Evolutionary conservation across 2,113 vertebrate species (phyloP), one percentile per base, ranked within the genome.

Genomic region (Corythaixoides concolor): DNA sequence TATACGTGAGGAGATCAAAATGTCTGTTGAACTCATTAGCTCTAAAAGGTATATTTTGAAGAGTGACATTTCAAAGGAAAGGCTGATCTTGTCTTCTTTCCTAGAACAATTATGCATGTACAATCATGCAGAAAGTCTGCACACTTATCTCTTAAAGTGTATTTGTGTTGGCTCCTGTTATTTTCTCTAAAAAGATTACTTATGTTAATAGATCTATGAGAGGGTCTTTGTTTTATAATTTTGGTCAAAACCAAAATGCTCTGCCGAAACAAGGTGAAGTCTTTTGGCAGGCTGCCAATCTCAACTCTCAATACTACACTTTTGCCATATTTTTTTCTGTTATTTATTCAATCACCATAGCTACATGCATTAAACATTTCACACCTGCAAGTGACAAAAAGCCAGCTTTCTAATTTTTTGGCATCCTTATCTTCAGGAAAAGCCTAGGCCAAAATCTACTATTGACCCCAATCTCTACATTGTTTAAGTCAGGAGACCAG

Each of bases 341-440:
- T 94, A 83, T 95, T 98, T 97, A 91, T 95, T 95, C 33, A 84
- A 67, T 98, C 88, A 85, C 96, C 74, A 97, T 96, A 94, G 79
- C 58, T 95, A 92, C 88, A 73, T 23, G 15, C 16, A 50, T 93
- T 88, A 85, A 96, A 95, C 28, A 60, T 72, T 97, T 97, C 62
- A 53, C 96, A 97, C 97, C 89, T 97, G 94, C 56, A 94, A 69
- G 72, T 83, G 62, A 95, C 20, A 93, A 95, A 58, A 97, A 90
- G 43, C 62, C 89, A 95, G 63, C 32, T 96, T 90, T 58, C 55
- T 90, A 94, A 95, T 83, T 94, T 96, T 96, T 96, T 97, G 94
- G 77, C 93, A 91, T 84, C 23, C 9, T 1, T 18, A 41, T 76
- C 24, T 92, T 96, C 45, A 89, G 20, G 35, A 88, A 85, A 89